Percentiles rank a stretch among this genome's conserved stretches.
phyloP scores from a whole-genome alignment of 2,888 invertebrate genomes.

The Volucella bombylans region DNA sequence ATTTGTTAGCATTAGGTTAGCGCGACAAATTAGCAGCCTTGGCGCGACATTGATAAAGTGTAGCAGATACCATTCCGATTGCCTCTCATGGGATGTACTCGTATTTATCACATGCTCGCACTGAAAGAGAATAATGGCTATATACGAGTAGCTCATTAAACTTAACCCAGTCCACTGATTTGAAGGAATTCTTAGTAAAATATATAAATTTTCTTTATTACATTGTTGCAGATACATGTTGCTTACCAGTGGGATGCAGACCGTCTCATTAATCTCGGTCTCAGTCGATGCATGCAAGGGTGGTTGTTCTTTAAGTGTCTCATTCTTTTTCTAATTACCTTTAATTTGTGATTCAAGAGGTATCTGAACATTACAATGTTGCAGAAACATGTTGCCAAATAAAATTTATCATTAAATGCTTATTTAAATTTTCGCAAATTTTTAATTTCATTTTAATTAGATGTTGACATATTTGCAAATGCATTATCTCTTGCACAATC shows the following conservation, averaged over 20 bases:
- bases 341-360: background rate
- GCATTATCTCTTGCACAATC: too few species aligned
- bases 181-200: background rate
- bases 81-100: conserved; percentile 19
- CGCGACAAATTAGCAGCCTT: conserved; percentile 38
- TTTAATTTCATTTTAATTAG: too few species aligned
- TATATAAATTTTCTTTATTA: background rate
- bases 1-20: conserved; percentile 15
- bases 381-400: background rate
- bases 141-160: conserved; percentile 38
- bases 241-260: conserved; percentile 11
- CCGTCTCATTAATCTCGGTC: background rate
- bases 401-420: too few species aligned
- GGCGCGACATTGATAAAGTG: conserved; percentile 15
- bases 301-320: background rate
- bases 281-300: background rate
- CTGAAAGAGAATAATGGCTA: conserved; percentile 37
- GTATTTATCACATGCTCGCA: conserved; percentile 36
- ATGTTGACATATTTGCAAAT: too few species aligned
- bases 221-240: conserved; percentile 60
- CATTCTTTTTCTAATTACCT: background rate
- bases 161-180: conserved; percentile 1
- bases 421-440: too few species aligned
- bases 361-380: background rate
- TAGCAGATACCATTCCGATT: conserved; percentile 8